Evolutionary conservation across 1,140 invertebrate species (phyloP), one percentile per base, ranked within the genome.

Genomic region (Piezodorus guildinii): DNA sequence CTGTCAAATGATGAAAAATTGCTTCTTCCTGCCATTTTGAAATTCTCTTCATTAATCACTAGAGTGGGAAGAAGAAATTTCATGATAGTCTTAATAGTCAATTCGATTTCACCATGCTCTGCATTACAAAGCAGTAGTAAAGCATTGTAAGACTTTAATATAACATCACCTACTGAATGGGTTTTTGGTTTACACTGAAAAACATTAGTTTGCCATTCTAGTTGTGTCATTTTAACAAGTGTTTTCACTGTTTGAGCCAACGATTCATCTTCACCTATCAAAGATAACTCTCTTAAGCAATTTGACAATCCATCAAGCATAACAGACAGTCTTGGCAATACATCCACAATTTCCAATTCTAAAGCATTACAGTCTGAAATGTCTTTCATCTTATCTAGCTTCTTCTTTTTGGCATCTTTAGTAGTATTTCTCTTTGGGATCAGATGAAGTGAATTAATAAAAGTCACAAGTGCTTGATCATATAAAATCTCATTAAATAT

Each of bases 401-500:
- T 72, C 25, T 73, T 64, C 23, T 56, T 56, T 16, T 56, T 25
- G 3, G 21, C 1, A 3, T 25, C 27, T 10, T 10, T 39, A 39
- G 34, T 1, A 39, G 34, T 1, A 39, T 39, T 39, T 12, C 12
- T 39, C 12, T 39, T 39, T 1, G 34, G 34, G 12, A 39, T 10
- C 1, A 39, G 12, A 39, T 10, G 6, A 5, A 39, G 34, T 6
- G 34, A 39, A 12, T 39, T 39, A 25, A 6, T 78, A 14, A 83
- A 69, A 6, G 75, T 75, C 59, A 81, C 76, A 3, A 83, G 68
- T 0, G 78, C 72, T 64, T 74, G 72, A 34, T 77, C 69, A 69
- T 78, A 83, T 9, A 84, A 68, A 44, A 78, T 77, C 3, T 79
- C 75, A 67, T 83, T 80, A 69, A 82, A 84, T 1, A 83, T 71